Base-by-base conservation (phyloP, 1,140 invertebrate species). In the Epicauta chinensis region DNA sequence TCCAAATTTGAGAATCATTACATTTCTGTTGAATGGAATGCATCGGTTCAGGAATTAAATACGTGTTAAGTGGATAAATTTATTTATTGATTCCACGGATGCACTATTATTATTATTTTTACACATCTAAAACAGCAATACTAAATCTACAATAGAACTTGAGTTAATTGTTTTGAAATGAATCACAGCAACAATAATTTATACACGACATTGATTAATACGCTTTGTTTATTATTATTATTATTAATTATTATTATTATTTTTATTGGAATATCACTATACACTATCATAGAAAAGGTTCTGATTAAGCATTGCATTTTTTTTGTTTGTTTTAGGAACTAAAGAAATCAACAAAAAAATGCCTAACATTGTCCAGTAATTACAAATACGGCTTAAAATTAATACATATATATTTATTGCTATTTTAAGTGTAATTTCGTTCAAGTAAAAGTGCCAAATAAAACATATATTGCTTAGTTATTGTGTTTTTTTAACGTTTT, bases 181-280 rank as follows among this genome's bases (percentile, higher is more conserved):
- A 71, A 71, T 71, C 69, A 71, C 68, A 69, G 68, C 67, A 68
- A 71, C 65, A 68, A 65, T 68, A 66, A 67, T 67, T 64, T 34
- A 5, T 65, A 68, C 62, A 63, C 63, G 60, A 67, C 65, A 65
- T 64, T 61, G 57, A 69, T 48, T 63, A 61, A 66, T 64, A 64
- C 53, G n/a, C n/a, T n/a, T n/a, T n/a, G n/a, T n/a, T n/a, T n/a
- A n/a, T n/a, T n/a, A n/a, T n/a, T n/a, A n/a, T n/a, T n/a, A n/a
- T n/a, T n/a, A n/a, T n/a, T n/a, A n/a, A n/a, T n/a, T n/a, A n/a
- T n/a, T n/a, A n/a, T n/a, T n/a, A n/a, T n/a, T n/a, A n/a, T n/a
- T n/a, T 59, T 60, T 52, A 48, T 45, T 53, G 46, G 42, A 57
- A 39, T 54, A 55, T 45, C 51, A 58, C 56, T 53, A 54, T 54